Evolutionary conservation across 2,113 vertebrate species (phyloP), one percentile per base, ranked within the genome.

Genomic region (Hemicordylus capensis): DNA sequence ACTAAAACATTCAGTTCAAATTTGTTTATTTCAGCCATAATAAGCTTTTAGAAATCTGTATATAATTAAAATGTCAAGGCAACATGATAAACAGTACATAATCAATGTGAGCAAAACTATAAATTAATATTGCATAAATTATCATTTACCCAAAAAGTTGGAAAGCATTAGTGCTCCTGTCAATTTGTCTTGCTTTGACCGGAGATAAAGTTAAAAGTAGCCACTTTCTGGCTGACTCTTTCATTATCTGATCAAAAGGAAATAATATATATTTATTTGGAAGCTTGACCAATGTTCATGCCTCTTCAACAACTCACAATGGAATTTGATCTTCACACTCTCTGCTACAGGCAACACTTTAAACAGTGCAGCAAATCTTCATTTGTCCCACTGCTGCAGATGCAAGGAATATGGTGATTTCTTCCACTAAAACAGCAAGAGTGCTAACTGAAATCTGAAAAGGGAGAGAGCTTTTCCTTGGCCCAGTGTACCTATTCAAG

Each of bases 1-100:
- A 84, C 46, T 90, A 76, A 93, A 92, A 3, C 22, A 28, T 22
- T 76, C 46, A 34, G 12, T 14, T 63, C 42, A 28, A 9, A 79
- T 63, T 79, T 72, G 46, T n/a, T n/a, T n/a, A n/a, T 58, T 70
- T 42, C 67, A 24, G 10, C 4, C 54, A 42, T 58, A 10, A 63
- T 19, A 31, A 34, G 17, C 39, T 70, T 54, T 31, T 37, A 51
- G 20, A 67, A 20, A 14, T 26, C 37, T 48, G 20, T 28, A 31
- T 44, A 31, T 10, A 44, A 31, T 34, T 66, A 48, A n/a, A 34
- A 31, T 26, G 12, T 51, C n/a, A 48, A 12, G 66, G n/a, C n/a
- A n/a, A n/a, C n/a, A 24, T 14, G 42, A 19, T 34, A 66, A 64
- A 63, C 6, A 61, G 4, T 61, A 79, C 22, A 10, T 46, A 66